Percentiles rank a stretch among this genome's conserved stretches.
These are phyloP conservation scores for Spilogale gracilis DNA, from an alignment of 2,113 vertebrate species.

Conservation along the genomic window DNA sequence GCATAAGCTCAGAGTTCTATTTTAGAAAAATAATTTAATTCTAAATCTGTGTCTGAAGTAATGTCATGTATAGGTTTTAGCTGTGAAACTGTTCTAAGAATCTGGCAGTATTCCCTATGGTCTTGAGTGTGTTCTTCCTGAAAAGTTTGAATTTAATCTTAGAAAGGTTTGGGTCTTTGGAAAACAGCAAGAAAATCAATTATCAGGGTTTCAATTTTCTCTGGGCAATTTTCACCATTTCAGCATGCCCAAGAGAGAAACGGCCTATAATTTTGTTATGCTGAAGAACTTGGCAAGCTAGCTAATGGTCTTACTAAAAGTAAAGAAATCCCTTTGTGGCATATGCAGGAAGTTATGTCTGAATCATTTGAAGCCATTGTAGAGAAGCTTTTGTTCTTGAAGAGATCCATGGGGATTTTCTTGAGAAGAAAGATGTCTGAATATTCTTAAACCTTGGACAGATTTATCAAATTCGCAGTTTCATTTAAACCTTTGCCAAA, in stretches of 20 bases:
- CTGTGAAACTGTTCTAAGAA: conserved; percentile 76
- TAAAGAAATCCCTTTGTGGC: conserved; percentile 82
- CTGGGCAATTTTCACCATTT: conserved; percentile 83
- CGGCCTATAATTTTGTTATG: conserved; percentile 83
- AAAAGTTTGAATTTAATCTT: conserved; percentile 85
- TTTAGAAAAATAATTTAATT: conserved; percentile 87
- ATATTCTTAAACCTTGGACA: conserved; percentile 67
- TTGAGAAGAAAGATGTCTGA: conserved; percentile 69
- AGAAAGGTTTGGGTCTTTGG: conserved; percentile 85
- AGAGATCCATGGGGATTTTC: conserved; percentile 72
- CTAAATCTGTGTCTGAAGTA: conserved; percentile 82
- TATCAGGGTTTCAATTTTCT: conserved; percentile 88
- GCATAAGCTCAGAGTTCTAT: conserved; percentile 70
- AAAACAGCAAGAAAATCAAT: conserved; percentile 88
- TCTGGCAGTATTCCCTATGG: conserved; percentile 74
- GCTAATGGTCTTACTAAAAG: conserved; percentile 82
- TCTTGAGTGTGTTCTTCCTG: conserved; percentile 74
- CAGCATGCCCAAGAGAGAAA: conserved; percentile 85
- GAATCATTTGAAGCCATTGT: conserved; percentile 74
- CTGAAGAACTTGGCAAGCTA: conserved; percentile 82
- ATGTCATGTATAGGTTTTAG: conserved; percentile 75
- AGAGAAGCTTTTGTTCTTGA: conserved; percentile 77
- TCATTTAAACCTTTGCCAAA: conserved; percentile 74
- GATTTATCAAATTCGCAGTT: conserved; percentile 73
- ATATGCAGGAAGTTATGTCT: conserved; percentile 71